Percentiles rank a stretch among this genome's conserved stretches.
Evolutionary conservation across 2,888 invertebrate genomes (phyloP).

Genomic region (Cephus nigrinus): DNA sequence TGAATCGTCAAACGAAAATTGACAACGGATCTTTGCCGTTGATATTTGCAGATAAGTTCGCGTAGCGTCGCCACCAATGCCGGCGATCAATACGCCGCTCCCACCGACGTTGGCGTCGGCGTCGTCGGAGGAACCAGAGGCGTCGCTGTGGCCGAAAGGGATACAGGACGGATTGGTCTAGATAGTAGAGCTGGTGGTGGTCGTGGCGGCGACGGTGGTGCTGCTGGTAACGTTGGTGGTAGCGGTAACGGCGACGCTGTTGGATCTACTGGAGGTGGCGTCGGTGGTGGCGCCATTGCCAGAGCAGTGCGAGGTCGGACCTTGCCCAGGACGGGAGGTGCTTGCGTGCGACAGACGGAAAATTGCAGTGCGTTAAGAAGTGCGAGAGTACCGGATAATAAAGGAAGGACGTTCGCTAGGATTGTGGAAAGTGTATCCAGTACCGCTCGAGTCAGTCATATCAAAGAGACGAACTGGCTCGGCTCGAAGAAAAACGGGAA

Average conservation of each 20-base stretch:
- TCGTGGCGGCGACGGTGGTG: conserved; percentile 3
- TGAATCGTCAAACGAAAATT: neutral
- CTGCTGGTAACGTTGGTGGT: conserved; percentile 10
- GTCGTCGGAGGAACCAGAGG: conserved; percentile 32
- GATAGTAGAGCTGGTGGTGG: conserved; percentile 5
- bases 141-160: conserved; percentile 40
- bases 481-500: neutral
- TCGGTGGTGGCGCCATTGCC: conserved; percentile 17
- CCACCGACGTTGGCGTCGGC: conserved; percentile 36
- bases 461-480: neutral
- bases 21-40: neutral
- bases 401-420: neutral
- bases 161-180: conserved; percentile 11
- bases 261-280: neutral
- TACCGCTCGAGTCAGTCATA: neutral
- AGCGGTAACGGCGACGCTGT: conserved; percentile 12
- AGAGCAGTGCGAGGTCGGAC: conserved; percentile 20
- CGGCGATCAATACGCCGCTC: conserved; percentile 11
- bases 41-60: conserved; percentile 21
- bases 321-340: conserved; percentile 22
- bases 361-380: neutral
- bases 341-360: neutral
- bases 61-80: conserved; percentile 22
- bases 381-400: neutral
- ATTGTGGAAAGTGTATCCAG: neutral